Base-by-base conservation (phyloP, 2,113 vertebrate species). In the Oenanthe oenanthe region DNA sequence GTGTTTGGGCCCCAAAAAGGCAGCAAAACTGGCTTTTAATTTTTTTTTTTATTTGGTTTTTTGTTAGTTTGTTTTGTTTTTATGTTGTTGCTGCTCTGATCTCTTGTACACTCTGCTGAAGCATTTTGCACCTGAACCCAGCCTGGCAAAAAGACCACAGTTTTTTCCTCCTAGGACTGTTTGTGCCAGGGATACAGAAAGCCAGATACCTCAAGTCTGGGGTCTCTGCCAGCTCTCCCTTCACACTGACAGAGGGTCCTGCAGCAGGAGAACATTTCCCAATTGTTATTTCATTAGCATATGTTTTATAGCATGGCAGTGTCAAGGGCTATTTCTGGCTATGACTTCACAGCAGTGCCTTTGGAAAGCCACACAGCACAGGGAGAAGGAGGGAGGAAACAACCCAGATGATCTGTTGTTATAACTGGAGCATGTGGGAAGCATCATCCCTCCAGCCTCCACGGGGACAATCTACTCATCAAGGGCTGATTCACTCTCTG, bases 221-320 rank as follows among this genome's bases (percentile, higher is more conserved):
- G 78, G 89, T 91, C 47, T 45, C 42, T 94, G 95, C 95, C 92
- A 97, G 88, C 71, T 93, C 50, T 95, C 32, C 71, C 67, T 79
- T 94, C 67, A 47, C 75, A 43, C 89, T 83, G 78, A 85, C 85
- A 67, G 81, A 95, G 93, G 92, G 94, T 95, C 93, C 88, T 96
- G 78, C 75, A 74, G 85, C 82, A 95, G 62, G 81, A 94, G 62
- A 51, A 67, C 77, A 60, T 94, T 94, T 88, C 89, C 82, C 93
- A 95, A 77, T 96, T 93, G 89, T 96, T 97, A 88, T 96, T 95
- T 94, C 94, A 93, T 97, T 95, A 96, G 89, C 88, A 86, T 93
- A 50, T 96, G 95, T 93, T 96, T 96, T 92, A 90, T 95, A 94
- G 89, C 85, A 67, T 72, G 0, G 7, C 74, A 67, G 81, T 63